Evolutionary conservation across 2,797 vertebrate genomes (phyloP).

Genomic region (Enteromius anoplus): DNA sequence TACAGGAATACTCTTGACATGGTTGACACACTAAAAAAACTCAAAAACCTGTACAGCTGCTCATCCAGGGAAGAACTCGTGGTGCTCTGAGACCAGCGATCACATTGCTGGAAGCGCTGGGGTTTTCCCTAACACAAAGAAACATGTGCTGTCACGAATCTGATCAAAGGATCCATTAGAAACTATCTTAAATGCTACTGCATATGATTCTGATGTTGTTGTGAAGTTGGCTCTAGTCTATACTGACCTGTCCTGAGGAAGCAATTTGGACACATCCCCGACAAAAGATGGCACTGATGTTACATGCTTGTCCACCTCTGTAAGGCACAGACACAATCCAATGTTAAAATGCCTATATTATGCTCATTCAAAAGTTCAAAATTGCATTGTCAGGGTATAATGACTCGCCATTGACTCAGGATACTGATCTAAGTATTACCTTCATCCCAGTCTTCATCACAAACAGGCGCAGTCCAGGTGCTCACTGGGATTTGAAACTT

Average conservation of each 20-base stretch:
- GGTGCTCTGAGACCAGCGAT: constrained; percentile 72
- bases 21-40: background rate
- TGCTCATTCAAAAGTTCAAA: background rate
- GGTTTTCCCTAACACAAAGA: constrained; percentile 53
- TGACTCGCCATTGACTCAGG: too few relatives aligned
- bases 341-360: background rate
- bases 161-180: background rate
- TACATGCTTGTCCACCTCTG: constrained; percentile 65
- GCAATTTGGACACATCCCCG: constrained; percentile 60
- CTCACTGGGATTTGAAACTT: constrained; percentile 71
- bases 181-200: background rate
- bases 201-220: background rate
- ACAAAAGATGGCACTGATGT: constrained; percentile 60
- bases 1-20: background rate
- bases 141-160: background rate
- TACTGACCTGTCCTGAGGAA: constrained; percentile 59
- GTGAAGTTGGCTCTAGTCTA: background rate
- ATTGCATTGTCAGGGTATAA: background rate
- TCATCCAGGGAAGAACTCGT: constrained; percentile 77
- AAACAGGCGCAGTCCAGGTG: constrained; percentile 76
- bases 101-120: constrained; percentile 58
- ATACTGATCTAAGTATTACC: constrained; percentile 65
- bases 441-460: constrained; percentile 84
- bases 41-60: constrained; percentile 23
- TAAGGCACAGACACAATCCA: constrained; percentile 31